Base-by-base conservation (phyloP, 2,888 invertebrate species). In the Chelonus formosanus region DNA sequence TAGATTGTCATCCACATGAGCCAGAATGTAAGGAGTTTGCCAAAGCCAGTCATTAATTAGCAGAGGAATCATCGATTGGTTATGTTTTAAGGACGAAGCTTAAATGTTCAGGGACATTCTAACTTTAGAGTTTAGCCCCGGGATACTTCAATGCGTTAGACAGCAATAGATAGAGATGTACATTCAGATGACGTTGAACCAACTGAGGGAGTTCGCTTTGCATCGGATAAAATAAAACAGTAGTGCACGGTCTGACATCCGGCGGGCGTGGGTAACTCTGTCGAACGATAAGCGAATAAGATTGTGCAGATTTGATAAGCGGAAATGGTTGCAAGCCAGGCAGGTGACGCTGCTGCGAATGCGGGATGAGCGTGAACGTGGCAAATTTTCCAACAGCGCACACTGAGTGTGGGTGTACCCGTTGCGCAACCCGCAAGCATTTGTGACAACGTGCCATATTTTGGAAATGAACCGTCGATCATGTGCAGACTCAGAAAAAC, bases 41-140 rank as follows among this genome's bases (percentile, higher is more conserved):
- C 63, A 53, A 63, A 52, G 57, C 47, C 57, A 67, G 71, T 69
- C 67, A 73, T 75, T 77, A 77, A 79, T 79, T 79, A 77, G 76
- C 67, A 67, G 69, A 57, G 71, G 67, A 68, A 73, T 76, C 77
- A 79, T 79, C 78, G 77, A 77, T 78, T 71, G 75, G 69, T 68
- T 70, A 63, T 65, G 53, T 54, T 56, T 65, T 66, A 71, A 73
- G 73, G 71, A 73, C 71, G 79, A 47, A 1, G 2, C 57, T 76
- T 71, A 77, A 59, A 71, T 76, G 76, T 80, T 78, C 82, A 82
- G 82, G 82, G 82, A 79, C 81, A 78, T 71, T 76, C 82, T 83
- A 83, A 82, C 78, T 82, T 82, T 83, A 83, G 82, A 79, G 75
- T 78, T 77, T 77, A 79, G 79, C 78, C 76, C 75, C 73, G 75